These are phyloP conservation scores for Donacobius atricapilla DNA, from an alignment of 2,113 vertebrate genomes.

Conservation along the genomic window DNA sequence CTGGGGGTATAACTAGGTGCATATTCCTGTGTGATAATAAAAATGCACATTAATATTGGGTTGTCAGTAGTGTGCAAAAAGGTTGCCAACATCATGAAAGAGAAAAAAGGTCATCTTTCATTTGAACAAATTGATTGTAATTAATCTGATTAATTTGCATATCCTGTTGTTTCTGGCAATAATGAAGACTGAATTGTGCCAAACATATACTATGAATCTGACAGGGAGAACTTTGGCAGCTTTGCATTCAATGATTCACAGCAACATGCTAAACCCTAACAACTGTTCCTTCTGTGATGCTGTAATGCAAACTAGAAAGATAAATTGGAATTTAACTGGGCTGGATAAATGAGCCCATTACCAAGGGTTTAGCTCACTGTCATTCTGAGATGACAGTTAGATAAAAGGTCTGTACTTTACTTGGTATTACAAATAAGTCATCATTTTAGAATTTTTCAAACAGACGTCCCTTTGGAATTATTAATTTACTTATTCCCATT, in stretches of 20 bases:
- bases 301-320: constrained; percentile 6
- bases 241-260: not conserved
- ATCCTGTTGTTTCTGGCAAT: not conserved
- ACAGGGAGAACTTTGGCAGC: not conserved
- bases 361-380: constrained; percentile 10
- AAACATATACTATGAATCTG: not conserved
- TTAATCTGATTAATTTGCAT: not conserved
- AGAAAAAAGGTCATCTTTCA: not conserved
- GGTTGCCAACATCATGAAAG: not conserved
- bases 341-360: constrained; percentile 42
- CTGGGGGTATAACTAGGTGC: not conserved
- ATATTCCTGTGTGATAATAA: not conserved
- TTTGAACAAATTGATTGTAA: not conserved
- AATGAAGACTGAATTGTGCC: not conserved
- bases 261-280: not conserved
- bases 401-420: constrained; percentile 27
- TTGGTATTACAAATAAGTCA: not conserved
- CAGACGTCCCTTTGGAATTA: not conserved
- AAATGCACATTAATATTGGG: not conserved
- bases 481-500: not conserved
- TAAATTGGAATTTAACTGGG: constrained; percentile 14
- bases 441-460: constrained; percentile 8
- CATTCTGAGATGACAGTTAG: constrained; percentile 16
- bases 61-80: not conserved
- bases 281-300: not conserved